These are phyloP conservation scores for Platichthys flesus DNA, from an alignment of 2,113 vertebrate genomes.

Conservation along the genomic window DNA sequence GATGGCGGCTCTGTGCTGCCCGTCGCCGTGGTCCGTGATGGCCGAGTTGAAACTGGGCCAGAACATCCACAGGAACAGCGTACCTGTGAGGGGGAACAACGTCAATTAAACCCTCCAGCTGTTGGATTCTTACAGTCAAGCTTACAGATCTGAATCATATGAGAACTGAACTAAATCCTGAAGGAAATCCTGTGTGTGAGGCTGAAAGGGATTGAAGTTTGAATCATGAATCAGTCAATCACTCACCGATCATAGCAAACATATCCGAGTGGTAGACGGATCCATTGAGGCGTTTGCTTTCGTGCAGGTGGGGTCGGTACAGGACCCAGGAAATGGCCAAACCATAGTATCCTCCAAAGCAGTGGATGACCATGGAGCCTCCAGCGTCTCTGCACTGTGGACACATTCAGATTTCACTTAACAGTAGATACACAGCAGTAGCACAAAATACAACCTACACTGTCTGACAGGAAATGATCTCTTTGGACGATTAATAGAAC, in stretches of 20 bases:
- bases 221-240: not conserved
- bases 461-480: not conserved
- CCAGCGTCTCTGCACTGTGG: constrained; percentile 91
- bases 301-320: constrained; percentile 88
- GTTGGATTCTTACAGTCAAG: not conserved
- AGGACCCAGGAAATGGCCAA: constrained; percentile 91
- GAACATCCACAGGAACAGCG: constrained; percentile 96
- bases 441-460: not conserved
- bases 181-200: not conserved
- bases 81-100: constrained; percentile 79
- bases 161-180: not conserved
- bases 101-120: not conserved
- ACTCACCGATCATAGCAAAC: constrained; percentile 95
- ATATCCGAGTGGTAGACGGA: constrained; percentile 91
- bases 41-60: constrained; percentile 99
- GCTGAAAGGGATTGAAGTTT: not conserved
- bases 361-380: constrained; percentile 96
- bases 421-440: not conserved
- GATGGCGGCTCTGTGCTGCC: constrained; percentile 91
- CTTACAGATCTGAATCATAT: not conserved
- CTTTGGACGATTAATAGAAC: not conserved
- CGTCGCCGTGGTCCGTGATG: constrained; percentile 87
- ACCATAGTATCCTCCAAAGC: constrained; percentile 95
- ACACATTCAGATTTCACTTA: not conserved
- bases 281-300: constrained; percentile 86